Evolutionary conservation across 2,797 vertebrate genomes (phyloP).

Genomic region (Harpagifer antarcticus): DNA sequence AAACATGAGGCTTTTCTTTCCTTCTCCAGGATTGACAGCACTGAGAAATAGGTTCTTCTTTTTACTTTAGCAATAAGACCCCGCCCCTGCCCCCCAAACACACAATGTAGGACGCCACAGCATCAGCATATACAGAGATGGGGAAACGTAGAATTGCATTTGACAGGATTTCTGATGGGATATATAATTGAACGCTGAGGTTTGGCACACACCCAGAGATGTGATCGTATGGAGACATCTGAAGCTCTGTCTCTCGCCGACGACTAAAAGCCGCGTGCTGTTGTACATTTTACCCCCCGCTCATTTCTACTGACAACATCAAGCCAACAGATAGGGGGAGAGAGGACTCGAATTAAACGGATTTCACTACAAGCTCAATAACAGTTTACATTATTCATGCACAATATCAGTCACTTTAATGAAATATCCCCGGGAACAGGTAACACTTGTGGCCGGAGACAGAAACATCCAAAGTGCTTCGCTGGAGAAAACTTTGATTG

Average conservation of each 20-base stretch:
- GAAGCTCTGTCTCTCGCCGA: conserved; percentile 48
- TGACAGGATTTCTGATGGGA: conserved; percentile 73
- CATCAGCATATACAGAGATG: conserved; percentile 56
- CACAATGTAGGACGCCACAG: conserved; percentile 51
- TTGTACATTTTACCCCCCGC: conserved; percentile 54
- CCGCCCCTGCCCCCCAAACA: not conserved
- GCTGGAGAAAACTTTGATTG: conserved; percentile 52
- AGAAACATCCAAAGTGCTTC: conserved; percentile 48
- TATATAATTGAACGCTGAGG: conserved; percentile 68
- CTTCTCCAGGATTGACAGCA: conserved; percentile 30
- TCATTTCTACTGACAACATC: conserved; percentile 57
- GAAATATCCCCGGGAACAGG: conserved; percentile 56
- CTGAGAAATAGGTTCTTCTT: conserved; percentile 39
- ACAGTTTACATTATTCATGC: conserved; percentile 76
- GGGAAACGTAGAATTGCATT: conserved; percentile 56
- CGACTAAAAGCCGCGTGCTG: conserved; percentile 45
- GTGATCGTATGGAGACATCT: conserved; percentile 64
- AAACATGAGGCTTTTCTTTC: conserved; percentile 33
- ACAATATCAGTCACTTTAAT: conserved; percentile 72
- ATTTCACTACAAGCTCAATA: conserved; percentile 59
- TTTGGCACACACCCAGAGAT: conserved; percentile 59
- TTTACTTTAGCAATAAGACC: conserved; percentile 39
- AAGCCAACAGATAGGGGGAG: conserved; percentile 36
- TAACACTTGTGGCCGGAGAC: conserved; percentile 50
- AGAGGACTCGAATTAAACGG: conserved; percentile 48